Percentiles rank a stretch among this genome's conserved stretches.
Evolutionary conservation across 2,797 vertebrate species (phyloP).

Genomic region (Bradypodion pumilum): DNA sequence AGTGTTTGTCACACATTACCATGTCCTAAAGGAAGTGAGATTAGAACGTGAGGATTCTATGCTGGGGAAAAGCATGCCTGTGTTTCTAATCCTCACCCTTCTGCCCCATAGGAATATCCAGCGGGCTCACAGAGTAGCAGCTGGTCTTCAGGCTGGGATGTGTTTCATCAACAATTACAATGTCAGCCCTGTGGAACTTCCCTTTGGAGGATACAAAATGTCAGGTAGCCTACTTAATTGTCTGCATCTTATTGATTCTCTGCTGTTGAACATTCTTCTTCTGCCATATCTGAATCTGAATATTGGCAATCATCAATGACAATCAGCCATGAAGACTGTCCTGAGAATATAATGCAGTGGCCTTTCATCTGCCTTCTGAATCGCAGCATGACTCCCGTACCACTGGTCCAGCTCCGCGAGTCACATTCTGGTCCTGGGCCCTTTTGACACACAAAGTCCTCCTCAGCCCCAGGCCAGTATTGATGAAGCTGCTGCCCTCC

Average conservation of each 20-base stretch:
- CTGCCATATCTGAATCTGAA: no score
- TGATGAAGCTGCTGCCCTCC: no score
- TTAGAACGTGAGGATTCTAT: neutral
- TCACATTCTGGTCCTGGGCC: no score
- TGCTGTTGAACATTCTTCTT: neutral
- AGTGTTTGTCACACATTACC: neutral
- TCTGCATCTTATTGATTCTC: neutral
- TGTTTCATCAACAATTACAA: constrained; percentile 99
- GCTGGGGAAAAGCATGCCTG: neutral
- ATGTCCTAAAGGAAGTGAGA: neutral
- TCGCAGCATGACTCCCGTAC: no score
- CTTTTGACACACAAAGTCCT: no score
- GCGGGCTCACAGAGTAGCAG: constrained; percentile 90
- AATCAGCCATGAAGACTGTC: no score
- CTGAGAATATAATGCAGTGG: no score
- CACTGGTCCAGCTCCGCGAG: no score
- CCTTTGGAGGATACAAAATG: constrained; percentile 95
- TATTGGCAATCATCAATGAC: no score
- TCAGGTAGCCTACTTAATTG: constrained; percentile 81
- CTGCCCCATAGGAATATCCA: constrained; percentile 84
- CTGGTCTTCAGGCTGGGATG: constrained; percentile 88
- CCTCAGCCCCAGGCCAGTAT: no score
- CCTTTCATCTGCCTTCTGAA: no score
- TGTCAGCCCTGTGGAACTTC: constrained; percentile 86
- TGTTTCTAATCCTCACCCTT: constrained; percentile 9